Evolutionary conservation across 2,797 vertebrate genomes (phyloP), one percentile per base, ranked within the genome.

Genomic region (Apogon hyalosoma): DNA sequence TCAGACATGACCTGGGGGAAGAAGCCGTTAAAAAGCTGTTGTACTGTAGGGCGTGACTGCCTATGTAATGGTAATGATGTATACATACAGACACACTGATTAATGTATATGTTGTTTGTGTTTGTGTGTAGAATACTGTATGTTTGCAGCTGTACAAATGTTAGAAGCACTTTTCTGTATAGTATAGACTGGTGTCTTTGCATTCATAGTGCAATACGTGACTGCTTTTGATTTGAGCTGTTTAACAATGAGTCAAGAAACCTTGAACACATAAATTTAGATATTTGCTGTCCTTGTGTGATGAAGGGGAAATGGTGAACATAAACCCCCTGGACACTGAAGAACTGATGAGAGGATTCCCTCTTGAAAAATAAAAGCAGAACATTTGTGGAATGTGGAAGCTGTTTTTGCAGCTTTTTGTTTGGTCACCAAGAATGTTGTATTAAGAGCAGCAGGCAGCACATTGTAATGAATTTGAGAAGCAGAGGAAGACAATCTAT

Each of bases 161-260:
- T 80, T 83, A 87, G 81, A 89, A 80, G 84, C 86, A 90, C 79
- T 86, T 87, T 86, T 84, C 88, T 86, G 80, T 79, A 42, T 76
- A 79, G 73, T 67, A 74, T 91, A 86, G 82, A 71, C 50, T 83
- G 75, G 70, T 83, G 75, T 88, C 74, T 83, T 85, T 87, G 85
- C 87, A 89, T 88, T 86, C 82, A 87, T 85, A 82, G 90, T 94
- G 93, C 91, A 93, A 92, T 93, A 90, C 73, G 87, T 92, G 83
- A 90, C 73, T 52, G 69, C 66, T 64, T 83, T 77, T 84, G 73
- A 85, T 83, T 86, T 63, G 50, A 79, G 51, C 72, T 75, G 43
- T 73, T 46, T 74, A 74, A 66, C 54, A 18, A 57, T 11, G 21
- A 63, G 74, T 70, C 15, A 0, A 65, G 36, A 45, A 54, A 49